phyloP scores from a whole-genome alignment of 2,113 vertebrate species.

The Daphoenositta chrysoptera region DNA sequence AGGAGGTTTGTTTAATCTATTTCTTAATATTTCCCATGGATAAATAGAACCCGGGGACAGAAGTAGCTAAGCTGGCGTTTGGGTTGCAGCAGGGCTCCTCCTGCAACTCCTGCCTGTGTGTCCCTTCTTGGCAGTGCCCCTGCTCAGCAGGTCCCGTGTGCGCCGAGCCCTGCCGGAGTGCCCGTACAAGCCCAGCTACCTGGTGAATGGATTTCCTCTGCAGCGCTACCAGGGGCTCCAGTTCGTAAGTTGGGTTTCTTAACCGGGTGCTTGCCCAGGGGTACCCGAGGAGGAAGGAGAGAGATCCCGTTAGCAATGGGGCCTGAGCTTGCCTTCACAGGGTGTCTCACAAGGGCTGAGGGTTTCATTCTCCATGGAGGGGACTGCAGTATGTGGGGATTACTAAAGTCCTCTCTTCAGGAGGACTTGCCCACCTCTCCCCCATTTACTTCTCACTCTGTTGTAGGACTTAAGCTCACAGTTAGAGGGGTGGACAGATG shows the following conservation, averaged over 20 bases:
- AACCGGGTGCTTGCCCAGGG: background rate
- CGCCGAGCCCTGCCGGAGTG: conserved; percentile 82
- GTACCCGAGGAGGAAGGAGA: background rate
- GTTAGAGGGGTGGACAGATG: background rate
- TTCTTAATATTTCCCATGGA: background rate
- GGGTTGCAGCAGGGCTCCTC: background rate
- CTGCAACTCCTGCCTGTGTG: background rate
- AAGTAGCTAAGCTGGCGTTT: background rate
- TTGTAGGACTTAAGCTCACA: background rate
- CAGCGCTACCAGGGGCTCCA: conserved; percentile 90
- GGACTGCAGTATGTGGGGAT: background rate
- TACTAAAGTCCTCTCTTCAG: background rate
- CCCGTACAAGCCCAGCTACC: conserved; percentile 87
- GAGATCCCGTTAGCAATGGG: background rate
- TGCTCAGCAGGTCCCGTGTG: conserved; percentile 77
- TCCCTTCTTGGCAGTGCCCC: conserved; percentile 75
- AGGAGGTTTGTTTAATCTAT: background rate
- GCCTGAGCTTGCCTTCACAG: background rate
- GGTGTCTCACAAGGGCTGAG: accelerated
- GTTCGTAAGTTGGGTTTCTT: conserved; percentile 80
- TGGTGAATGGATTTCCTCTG: conserved; percentile 79
- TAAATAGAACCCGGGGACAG: background rate
- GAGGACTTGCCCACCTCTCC: background rate
- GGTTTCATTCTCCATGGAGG: background rate
- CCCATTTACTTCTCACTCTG: background rate